Percentiles rank a stretch among this genome's conserved stretches.
These are phyloP conservation scores for Pristionchus mayeri DNA, from an alignment of 2,888 invertebrate genomes.

Conservation along the genomic window DNA sequence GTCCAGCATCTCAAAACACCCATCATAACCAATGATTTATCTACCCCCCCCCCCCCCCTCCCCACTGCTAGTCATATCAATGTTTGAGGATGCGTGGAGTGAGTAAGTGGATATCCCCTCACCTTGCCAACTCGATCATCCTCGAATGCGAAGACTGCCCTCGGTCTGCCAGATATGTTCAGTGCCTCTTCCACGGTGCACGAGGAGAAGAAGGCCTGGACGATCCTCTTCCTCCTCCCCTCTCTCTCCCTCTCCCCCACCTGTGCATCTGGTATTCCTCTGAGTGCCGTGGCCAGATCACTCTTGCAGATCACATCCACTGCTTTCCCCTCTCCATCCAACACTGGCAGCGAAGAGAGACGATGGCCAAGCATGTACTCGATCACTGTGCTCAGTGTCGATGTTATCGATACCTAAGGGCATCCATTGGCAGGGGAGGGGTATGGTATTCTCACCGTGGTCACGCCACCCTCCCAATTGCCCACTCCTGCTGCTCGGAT, in stretches of 20 bases:
- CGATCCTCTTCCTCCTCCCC: neutral
- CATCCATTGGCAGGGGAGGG: neutral
- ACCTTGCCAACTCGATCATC: slow-evolving; percentile 37
- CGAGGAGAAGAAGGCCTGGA: slow-evolving; percentile 36
- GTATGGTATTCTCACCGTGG: neutral
- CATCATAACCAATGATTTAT: too few relatives aligned
- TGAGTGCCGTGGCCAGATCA: slow-evolving; percentile 53
- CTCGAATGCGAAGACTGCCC: slow-evolving; percentile 7
- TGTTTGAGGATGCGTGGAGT: too few relatives aligned
- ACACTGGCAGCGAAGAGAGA: slow-evolving; percentile 60
- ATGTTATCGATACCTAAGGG: neutral
- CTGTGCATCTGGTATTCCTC: slow-evolving; percentile 47
- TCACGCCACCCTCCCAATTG: slow-evolving; percentile 56
- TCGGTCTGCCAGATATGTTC: neutral
- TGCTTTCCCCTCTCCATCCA: slow-evolving; percentile 42
- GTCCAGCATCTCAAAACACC: slow-evolving; percentile 50
- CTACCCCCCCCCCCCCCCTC: too few relatives aligned
- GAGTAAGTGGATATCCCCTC: too few relatives aligned
- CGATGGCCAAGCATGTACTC: slow-evolving; percentile 60
- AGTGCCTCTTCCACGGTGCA: slow-evolving; percentile 47
- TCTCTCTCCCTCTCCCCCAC: neutral
- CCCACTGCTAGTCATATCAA: too few relatives aligned
- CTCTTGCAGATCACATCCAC: slow-evolving; percentile 54
- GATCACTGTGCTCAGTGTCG: slow-evolving; percentile 53
- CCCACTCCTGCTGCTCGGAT: slow-evolving; percentile 59